Evolutionary conservation across 2,888 invertebrate genomes (phyloP), one percentile per base, ranked within the genome.

Genomic region (Prenolepis imparis): DNA sequence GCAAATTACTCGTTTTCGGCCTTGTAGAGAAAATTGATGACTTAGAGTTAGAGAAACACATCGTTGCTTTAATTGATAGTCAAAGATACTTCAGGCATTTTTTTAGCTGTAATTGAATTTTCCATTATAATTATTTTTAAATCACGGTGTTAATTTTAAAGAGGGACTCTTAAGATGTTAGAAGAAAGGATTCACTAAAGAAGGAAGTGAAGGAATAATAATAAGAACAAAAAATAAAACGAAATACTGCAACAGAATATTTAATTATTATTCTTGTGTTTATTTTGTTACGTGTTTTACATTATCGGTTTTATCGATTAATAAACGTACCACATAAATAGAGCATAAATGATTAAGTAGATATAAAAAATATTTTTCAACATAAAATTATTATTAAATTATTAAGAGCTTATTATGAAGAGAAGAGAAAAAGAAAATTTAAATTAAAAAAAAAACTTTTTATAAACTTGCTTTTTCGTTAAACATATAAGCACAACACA

Each of bases 11-110:
- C n/a, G 9, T 28, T 61, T 18, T 52, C 0, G 5, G n/a, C 4
- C 2, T 32, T 24, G 4, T 24, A n/a, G 1, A n/a, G n/a, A 28
- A 77, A 18, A 48, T 28, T 36, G 11, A 57, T 39, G 11, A 55
- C 12, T 55, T 36, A 12, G n/a, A n/a, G n/a, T 15, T 70, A 15
- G 32, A 41, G 6, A 55, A 68, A 68, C 28, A 11, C 15, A 41
- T 6, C 12, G 18, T 55, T 66, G 28, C 28, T 77, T 66, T 41
- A 66, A 77, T 75, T 75, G 24, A 36, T 63, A 36, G 3, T 0
- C 11, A 28, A 24, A 39, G 6, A 61, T 12, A 24, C 6, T 66
- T 64, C 15, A 24, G 39, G 3, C 39, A 24, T 63, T 75, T 24
- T 32, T 64, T 55, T 66, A 21, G 9, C 1, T 57, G n/a, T 28